Evolutionary conservation across 2,797 vertebrate species (phyloP), one percentile per base, ranked within the genome.

Genomic region (Phalanger gymnotis): DNA sequence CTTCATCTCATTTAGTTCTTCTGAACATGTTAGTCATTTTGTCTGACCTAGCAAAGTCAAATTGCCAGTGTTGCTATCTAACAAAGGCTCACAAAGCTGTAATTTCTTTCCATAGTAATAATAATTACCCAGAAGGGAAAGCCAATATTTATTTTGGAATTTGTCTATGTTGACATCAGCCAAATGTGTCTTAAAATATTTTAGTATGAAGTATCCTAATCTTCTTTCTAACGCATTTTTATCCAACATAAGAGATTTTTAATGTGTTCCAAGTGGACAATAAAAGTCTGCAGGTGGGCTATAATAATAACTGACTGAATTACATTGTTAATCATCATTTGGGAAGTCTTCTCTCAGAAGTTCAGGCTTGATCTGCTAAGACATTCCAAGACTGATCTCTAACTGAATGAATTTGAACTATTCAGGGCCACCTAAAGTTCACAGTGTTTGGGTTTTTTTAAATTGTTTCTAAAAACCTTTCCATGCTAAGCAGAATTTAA

Each of bases 361-460:
- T 58, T 55, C 27, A 52, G 52, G 5, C 53, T 40, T 91, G 3
- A 92, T 94, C 53, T 89, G 22, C 12, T 91, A 51, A 81, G 40
- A 81, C 40, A 0, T 47, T 47, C 73, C 47, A 81, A 81, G 73
- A 47, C 9, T 34, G 52, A 94, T 89, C 53, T 9, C 47, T 58
- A 95, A 91, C 58, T 53, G 4, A 91, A 3, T 87, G 73, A 30
- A 54, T 96, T 92, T 66, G 12, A 94, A 93, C 92, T 53, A 4
- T 31, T 30, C 30, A 73, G 5, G 0, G 22, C 0, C 30, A 54
- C 47, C 0, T 92, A 14, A 51, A 91, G n/a, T 61, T 91, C 66
- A 53, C 5, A 2, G 22, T 53, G 40, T 4, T 6, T 53, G 53
- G 12, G 53, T 81, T 30, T 58, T 12, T 61, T 73, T 73, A 2